Evolutionary conservation across 2,888 invertebrate genomes (phyloP).

Genomic region (Rosalia funebris): DNA sequence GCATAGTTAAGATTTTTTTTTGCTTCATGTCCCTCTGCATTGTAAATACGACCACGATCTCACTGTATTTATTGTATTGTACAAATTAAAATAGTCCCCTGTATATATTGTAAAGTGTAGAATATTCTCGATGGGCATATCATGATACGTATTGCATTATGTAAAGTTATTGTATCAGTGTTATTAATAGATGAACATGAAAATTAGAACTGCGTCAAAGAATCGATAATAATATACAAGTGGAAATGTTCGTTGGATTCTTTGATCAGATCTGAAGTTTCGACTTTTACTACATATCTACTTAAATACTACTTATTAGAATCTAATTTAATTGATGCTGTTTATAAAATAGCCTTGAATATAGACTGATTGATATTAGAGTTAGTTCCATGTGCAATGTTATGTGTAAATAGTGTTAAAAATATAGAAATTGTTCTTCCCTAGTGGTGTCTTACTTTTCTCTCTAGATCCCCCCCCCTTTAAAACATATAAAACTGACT

Average conservation of each 20-base stretch:
- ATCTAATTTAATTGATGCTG: constrained; percentile 38
- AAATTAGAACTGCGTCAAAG: neutral
- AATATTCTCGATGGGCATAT: constrained; percentile 36
- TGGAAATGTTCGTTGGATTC: neutral
- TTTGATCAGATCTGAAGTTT: neutral
- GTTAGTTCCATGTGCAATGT: constrained; percentile 46
- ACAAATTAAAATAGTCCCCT: constrained; percentile 33
- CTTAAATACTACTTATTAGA: constrained; percentile 18
- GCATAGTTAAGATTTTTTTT: no score
- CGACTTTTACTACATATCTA: neutral
- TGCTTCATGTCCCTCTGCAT: no score
- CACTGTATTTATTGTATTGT: constrained; percentile 41
- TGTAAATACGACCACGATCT: no score
- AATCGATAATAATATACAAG: neutral
- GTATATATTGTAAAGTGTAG: constrained; percentile 43
- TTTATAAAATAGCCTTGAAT: constrained; percentile 47
- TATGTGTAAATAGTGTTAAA: constrained; percentile 37
- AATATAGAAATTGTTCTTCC: constrained; percentile 40
- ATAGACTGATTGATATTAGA: constrained; percentile 48
- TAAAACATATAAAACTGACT: no score
- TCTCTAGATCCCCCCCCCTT: no score
- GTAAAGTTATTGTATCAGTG: constrained; percentile 12
- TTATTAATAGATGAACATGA: neutral
- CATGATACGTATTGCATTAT: constrained; percentile 33
- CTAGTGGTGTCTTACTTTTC: no score